Conservation (phyloP, 2,888 invertebrate genomes). For the Rotaria macrura region DNA sequence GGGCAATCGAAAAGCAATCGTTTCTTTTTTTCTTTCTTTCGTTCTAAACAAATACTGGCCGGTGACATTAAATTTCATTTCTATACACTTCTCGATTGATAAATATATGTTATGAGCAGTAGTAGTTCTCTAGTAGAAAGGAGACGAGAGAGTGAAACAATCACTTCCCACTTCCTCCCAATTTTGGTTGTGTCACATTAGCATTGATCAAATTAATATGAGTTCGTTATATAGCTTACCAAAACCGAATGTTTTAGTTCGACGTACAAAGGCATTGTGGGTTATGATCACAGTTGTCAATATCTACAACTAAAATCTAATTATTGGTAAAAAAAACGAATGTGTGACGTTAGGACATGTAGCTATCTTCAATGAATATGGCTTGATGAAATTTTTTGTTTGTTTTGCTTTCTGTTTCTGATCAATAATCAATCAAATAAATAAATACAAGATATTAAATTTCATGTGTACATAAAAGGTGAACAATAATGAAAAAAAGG, state of each 20-base stretch:
- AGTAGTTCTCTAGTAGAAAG: too few species aligned
- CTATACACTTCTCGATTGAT: too few species aligned
- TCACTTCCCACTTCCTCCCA: too few species aligned
- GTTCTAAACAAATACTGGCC: too few species aligned
- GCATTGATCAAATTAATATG: too few species aligned
- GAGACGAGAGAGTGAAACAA: too few species aligned
- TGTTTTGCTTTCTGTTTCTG: not conserved
- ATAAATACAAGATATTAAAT: not conserved
- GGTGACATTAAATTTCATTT: too few species aligned
- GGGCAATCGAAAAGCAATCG: too few species aligned
- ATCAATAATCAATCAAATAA: not conserved
- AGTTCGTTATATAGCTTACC: not conserved
- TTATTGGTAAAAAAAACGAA: not conserved
- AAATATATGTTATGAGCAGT: too few species aligned
- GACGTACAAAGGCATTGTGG: not conserved
- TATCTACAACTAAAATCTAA: not conserved
- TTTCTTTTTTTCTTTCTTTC: too few species aligned
- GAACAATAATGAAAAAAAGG: not conserved
- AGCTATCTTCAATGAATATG: not conserved
- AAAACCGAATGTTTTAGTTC: not conserved
- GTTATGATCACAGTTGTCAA: not conserved
- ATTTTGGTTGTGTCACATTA: too few species aligned
- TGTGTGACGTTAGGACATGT: not conserved
- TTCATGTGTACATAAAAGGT: not conserved
- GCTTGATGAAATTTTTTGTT: not conserved